Conservation (phyloP, 2,113 vertebrate species). For the Aythya baeri region DNA sequence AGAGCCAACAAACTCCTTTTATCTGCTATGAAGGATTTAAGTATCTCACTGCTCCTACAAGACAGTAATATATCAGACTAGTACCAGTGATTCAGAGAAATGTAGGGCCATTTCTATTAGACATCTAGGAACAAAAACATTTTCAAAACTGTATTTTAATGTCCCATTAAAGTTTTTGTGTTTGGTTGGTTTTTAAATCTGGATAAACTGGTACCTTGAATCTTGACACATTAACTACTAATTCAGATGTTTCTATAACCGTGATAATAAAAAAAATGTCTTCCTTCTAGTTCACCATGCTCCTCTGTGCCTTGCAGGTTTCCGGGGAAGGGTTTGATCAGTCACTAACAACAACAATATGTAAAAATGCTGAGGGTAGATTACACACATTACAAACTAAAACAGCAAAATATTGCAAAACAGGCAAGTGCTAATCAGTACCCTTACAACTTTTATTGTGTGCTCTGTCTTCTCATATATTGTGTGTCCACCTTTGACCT, state of each 20-base stretch:
- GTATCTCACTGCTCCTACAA: not conserved
- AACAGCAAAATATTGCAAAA: not conserved
- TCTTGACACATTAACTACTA: not conserved
- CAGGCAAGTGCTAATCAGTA: rapidly evolving
- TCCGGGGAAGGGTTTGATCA: not conserved
- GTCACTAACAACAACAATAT: not conserved
- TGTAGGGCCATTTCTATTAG: not conserved
- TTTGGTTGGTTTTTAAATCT: not conserved
- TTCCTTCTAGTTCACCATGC: not conserved
- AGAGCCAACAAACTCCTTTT: not conserved
- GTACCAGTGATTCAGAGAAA: not conserved
- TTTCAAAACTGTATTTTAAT: not conserved
- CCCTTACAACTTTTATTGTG: not conserved
- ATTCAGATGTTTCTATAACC: not conserved
- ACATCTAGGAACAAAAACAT: not conserved
- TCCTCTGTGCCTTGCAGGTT: not conserved
- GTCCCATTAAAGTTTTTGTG: not conserved
- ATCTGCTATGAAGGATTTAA: not conserved
- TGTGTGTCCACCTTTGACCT: not conserved
- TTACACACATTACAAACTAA: not conserved
- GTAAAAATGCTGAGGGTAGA: not conserved
- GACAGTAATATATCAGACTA: not conserved
- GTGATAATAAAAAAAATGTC: not conserved
- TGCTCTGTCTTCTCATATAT: not conserved
- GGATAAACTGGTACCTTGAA: not conserved